phyloP scores from a whole-genome alignment of 2,113 vertebrate species.

The Apodemus speciosus region DNA sequence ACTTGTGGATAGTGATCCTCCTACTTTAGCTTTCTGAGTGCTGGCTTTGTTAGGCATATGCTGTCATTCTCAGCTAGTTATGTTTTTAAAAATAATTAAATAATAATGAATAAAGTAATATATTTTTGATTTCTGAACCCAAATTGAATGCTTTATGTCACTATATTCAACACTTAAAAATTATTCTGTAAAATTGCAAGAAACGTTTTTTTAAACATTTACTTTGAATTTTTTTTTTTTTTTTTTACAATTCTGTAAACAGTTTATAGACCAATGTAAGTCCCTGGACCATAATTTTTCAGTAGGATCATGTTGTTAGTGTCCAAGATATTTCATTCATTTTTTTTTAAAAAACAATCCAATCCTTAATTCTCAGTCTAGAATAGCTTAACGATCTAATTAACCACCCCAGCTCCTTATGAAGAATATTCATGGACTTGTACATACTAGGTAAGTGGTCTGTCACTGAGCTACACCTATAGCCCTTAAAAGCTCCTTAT shows the following conservation, averaged over 20 bases:
- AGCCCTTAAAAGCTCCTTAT: not conserved
- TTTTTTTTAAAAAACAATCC: not conserved
- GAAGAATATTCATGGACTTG: not conserved
- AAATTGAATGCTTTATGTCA: not conserved
- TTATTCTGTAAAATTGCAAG: not conserved
- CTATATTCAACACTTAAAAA: not conserved
- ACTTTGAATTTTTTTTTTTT: conserved; percentile 10
- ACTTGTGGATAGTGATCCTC: not conserved
- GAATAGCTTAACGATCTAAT: not conserved
- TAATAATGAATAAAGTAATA: too few species aligned
- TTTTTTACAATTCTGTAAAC: not conserved
- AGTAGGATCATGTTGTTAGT: not conserved
- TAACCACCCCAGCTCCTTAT: not conserved
- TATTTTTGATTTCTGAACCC: not conserved
- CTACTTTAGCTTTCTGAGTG: not conserved
- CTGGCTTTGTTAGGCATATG: not conserved
- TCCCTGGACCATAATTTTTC: not conserved
- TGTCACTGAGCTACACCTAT: not conserved
- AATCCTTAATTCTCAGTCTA: not conserved
- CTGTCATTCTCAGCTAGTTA: not conserved
- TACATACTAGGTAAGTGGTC: not conserved
- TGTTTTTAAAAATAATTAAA: not conserved
- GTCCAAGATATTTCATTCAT: not conserved
- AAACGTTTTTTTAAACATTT: not conserved
- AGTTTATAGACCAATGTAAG: not conserved